Evolutionary conservation across 1,140 invertebrate genomes (phyloP), one percentile per base, ranked within the genome.

Genomic region (Formica exsecta): DNA sequence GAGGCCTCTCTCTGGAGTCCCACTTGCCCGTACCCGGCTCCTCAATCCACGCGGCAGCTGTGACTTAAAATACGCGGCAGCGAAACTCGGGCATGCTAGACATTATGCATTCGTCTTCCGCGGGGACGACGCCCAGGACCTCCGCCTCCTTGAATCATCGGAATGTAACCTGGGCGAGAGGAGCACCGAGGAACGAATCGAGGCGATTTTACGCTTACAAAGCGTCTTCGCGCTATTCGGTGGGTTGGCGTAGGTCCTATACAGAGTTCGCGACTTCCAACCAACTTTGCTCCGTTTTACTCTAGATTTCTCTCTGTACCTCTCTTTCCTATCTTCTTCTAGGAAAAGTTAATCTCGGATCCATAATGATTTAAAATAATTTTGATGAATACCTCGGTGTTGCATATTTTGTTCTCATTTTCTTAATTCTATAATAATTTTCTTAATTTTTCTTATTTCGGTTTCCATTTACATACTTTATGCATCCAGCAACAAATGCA

Each of bases 31-130:
- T 4, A 32, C 13, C 7, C 22, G 3, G 13, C 25, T 7, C 32
- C 25, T 51, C 59, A 13, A 36, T 22, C 29, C 41, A n/a, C 48
- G 22, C 73, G n/a, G 61, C 89, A 87, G 85, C 77, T 89, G 85
- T 59, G 65, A 77, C 61, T 89, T 76, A 75, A 65, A 85, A 77
- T 83, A 76, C 62, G 51, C 29, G 48, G 57, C 25, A 44, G 29
- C 86, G 36, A 73, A 88, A 86, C 59, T 86, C 54, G 36, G 32
- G 75, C 29, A 41, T 61, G 29, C 41, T 44, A 11, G 29, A 54
- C 51, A 75, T 89, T 86, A 75, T 81, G 62, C 81, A 88, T 89
- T 89, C 62, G 32, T 6, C 19, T 79, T 66, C 68, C 36, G 59
- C 29, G 51, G 38, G 19, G 29, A 66, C 38, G 62, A 25, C 38